Evolutionary conservation across 2,797 vertebrate genomes (phyloP), one percentile per base, ranked within the genome.

Genomic region (Champsocephalus gunnari): DNA sequence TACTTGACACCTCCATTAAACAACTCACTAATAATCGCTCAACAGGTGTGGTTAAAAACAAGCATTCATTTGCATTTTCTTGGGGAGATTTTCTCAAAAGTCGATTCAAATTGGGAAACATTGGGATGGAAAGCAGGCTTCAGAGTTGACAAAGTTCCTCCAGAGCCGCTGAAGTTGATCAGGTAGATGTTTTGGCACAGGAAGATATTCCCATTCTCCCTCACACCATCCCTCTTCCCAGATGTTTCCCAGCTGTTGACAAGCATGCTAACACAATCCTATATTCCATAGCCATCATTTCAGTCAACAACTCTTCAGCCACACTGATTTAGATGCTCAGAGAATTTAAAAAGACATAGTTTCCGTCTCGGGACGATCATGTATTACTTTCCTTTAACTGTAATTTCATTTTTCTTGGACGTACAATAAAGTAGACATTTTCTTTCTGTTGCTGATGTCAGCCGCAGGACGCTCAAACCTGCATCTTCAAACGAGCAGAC

Each of bases 401-500:
- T 5, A 45, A 47, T 12, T 59, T 28, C 19, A 21, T 12, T 38
- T 38, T 38, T 9, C 6, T 38, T 38, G 34, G 34, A 9, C 8
- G 34, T 44, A 9, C 19, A 53, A 54, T 24, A 24, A 54, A 34
- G 54, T 24, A 14, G n/a, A 41, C 9, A 9, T 47, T 10, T 10
- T 12, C n/a, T 11, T 24, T 73, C 28, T 28, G 28, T 28, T 28
- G 61, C n/a, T 24, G 49, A 38, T 38, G 43, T 62, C 45, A 55
- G 19, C 2, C 5, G 19, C 44, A 64, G 60, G 60, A 57, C 38
- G 48, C 1, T 11, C 14, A 24, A 58, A 48, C 47, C 68, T 54
- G 21, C 17, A 4, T 64, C 47, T 60, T 12, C 28, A 54, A 34
- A 61, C 50, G 13, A 64, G 12, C 49, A 34, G 77, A 79, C 80